Conservation (phyloP, 2,113 vertebrate species). For the Datnioides undecimradiatus region DNA sequence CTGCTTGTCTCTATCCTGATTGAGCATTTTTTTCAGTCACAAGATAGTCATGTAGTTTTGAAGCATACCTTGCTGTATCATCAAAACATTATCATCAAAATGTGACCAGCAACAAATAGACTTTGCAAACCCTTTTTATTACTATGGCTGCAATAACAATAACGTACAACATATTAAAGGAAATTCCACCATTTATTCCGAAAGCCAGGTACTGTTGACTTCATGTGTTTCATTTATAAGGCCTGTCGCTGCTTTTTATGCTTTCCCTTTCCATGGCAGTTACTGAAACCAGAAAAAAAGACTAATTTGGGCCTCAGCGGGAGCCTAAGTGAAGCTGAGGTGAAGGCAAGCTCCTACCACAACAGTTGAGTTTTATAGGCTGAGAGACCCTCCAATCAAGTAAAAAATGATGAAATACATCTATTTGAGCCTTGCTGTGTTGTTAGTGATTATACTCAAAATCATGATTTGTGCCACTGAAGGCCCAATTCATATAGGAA, state of each 20-base stretch:
- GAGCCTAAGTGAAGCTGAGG: not conserved
- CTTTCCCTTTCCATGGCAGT: not conserved
- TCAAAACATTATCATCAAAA: too few species aligned
- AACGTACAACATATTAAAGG: too few species aligned
- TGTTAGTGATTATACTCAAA: not conserved
- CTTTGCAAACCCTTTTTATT: not conserved
- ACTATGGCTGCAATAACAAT: too few species aligned
- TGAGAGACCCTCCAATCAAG: not conserved
- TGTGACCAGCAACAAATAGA: too few species aligned
- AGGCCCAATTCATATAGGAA: not conserved
- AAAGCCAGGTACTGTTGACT: not conserved
- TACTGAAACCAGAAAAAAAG: not conserved
- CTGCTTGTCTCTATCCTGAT: too few species aligned
- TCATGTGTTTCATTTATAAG: not conserved
- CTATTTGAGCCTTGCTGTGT: not conserved
- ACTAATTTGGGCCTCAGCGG: not conserved
- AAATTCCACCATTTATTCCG: not conserved
- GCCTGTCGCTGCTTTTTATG: not conserved
- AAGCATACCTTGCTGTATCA: too few species aligned
- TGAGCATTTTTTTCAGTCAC: too few species aligned
- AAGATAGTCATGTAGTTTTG: too few species aligned
- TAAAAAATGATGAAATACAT: not conserved
- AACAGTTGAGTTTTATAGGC: slow-evolving; percentile 3
- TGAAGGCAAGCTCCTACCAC: not conserved
- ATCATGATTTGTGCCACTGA: not conserved